Evolutionary conservation across 2,797 vertebrate species (phyloP).

Genomic region (Clarias fuscus): DNA sequence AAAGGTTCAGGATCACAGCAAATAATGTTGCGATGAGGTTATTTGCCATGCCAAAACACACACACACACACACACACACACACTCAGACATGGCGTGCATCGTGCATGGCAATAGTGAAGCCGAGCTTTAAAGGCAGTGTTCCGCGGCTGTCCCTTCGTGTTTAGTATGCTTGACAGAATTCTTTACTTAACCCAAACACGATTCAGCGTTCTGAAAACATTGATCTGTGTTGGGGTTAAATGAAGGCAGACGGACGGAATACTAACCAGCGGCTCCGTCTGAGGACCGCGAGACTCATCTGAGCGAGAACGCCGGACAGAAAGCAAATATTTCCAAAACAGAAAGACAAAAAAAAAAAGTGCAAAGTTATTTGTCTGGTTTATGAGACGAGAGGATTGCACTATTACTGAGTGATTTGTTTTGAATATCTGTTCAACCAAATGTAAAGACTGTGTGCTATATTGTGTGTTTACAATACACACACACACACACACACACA

Average conservation of each 20-base stretch:
- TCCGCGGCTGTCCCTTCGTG: constrained; percentile 49
- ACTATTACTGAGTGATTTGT: not conserved
- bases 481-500: not conserved
- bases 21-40: constrained; percentile 20
- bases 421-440: not conserved
- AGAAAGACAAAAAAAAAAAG: not conserved
- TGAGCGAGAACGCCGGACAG: not conserved
- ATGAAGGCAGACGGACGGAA: constrained; percentile 64
- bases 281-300: no score
- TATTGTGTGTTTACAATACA: not conserved
- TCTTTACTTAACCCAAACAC: constrained; percentile 78
- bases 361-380: not conserved
- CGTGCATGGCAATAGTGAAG: constrained; percentile 57
- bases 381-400: not conserved
- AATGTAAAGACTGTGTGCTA: not conserved
- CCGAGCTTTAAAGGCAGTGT: constrained; percentile 62
- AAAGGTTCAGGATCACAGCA: not conserved
- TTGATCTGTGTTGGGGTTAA: constrained; percentile 76
- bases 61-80: constrained; percentile 25
- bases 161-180: constrained; percentile 75
- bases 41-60: constrained; percentile 57
- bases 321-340: not conserved
- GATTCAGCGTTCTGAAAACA: constrained; percentile 67
- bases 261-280: constrained; percentile 56
- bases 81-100: constrained; percentile 40